phyloP scores from a whole-genome alignment of 2,113 vertebrate genomes.

The Protobothrops mucrosquamatus region DNA sequence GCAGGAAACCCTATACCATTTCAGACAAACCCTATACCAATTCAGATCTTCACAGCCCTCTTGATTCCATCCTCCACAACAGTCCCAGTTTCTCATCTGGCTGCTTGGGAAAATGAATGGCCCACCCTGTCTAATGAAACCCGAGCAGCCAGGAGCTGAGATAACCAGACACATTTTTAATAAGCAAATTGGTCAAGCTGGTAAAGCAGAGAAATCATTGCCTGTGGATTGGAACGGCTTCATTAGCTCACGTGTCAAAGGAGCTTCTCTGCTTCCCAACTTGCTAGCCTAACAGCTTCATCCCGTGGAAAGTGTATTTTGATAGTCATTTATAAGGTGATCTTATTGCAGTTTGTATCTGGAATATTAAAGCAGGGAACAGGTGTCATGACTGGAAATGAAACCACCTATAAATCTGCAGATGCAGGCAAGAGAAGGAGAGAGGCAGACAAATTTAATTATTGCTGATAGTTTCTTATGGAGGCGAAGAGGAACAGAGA shows the following conservation, averaged over 20 bases:
- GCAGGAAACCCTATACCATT: no score
- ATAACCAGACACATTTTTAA: neutral
- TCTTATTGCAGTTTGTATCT: neutral
- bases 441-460: conserved; percentile 52
- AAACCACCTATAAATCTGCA: conserved; percentile 38
- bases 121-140: neutral
- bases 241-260: accelerated
- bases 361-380: neutral
- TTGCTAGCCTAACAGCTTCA: neutral
- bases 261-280: neutral
- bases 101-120: no score
- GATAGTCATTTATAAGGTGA: neutral
- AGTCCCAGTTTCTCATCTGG: no score
- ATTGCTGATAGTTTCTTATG: conserved; percentile 43
- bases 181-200: neutral
- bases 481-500: neutral
- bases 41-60: no score
- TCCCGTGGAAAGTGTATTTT: neutral
- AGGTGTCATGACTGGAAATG: conserved; percentile 5
- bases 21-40: no score
- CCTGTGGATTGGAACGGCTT: neutral
- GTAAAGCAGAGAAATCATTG: neutral
- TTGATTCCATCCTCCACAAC: no score
- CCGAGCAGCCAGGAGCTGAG: no score
- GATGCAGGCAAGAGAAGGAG: conserved; percentile 29